Evolutionary conservation across 2,888 invertebrate species (phyloP).

Genomic region (Eulithis prunata): DNA sequence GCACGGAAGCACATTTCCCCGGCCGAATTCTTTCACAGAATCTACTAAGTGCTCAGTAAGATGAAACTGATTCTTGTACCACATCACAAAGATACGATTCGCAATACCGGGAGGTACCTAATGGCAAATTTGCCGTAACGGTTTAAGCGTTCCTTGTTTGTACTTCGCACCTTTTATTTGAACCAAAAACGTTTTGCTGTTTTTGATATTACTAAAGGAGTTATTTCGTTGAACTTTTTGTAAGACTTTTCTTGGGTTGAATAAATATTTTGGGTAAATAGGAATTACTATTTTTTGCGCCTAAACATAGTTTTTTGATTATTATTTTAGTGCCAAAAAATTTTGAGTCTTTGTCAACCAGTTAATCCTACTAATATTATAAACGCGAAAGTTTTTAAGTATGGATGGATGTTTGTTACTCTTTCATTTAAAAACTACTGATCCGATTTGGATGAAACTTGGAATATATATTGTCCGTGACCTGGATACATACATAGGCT

Average conservation of each 20-base stretch:
- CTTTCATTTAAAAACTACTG: too few relatives aligned
- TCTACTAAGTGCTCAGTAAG: too few relatives aligned
- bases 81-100: constrained; percentile 42
- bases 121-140: constrained; percentile 47
- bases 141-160: constrained; percentile 43
- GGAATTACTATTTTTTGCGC: background rate
- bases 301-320: background rate
- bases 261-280: constrained; percentile 1
- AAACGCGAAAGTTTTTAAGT: too few relatives aligned
- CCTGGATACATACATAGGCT: too few relatives aligned
- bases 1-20: too few relatives aligned
- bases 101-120: constrained; percentile 44
- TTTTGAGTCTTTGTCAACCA: too few relatives aligned
- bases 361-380: too few relatives aligned
- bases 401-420: too few relatives aligned
- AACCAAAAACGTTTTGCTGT: constrained; percentile 1
- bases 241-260: background rate
- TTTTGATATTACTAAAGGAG: background rate
- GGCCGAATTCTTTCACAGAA: too few relatives aligned
- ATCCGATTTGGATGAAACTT: too few relatives aligned
- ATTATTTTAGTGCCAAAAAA: background rate
- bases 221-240: constrained; percentile 4
- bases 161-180: constrained; percentile 43
- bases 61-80: constrained; percentile 28
- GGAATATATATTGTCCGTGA: too few relatives aligned